Conservation (phyloP, 1,140 invertebrate genomes). For the Octopus bimaculoides region DNA sequence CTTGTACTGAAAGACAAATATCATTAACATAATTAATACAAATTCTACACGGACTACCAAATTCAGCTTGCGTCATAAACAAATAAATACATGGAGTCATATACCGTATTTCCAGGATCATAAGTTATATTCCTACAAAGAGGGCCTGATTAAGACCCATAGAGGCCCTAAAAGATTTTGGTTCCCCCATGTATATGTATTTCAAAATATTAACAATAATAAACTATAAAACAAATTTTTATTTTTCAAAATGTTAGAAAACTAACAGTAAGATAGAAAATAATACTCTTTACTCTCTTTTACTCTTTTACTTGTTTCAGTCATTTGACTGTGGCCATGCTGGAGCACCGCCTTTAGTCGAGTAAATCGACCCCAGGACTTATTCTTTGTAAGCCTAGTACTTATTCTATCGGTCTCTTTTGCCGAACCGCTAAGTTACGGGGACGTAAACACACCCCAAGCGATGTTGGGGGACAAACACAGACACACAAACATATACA, state of each 20-base stretch:
- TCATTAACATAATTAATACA: neutral
- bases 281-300: too few relatives aligned
- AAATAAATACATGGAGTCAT: too few relatives aligned
- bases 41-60: neutral
- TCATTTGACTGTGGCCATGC: neutral
- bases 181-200: too few relatives aligned
- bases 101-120: too few relatives aligned
- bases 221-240: too few relatives aligned
- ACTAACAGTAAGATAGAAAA: too few relatives aligned
- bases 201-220: too few relatives aligned
- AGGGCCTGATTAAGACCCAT: too few relatives aligned
- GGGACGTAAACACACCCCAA: neutral
- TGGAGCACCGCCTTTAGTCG: neutral
- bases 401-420: neutral
- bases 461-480: neutral
- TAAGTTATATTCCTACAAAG: too few relatives aligned
- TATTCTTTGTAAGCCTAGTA: neutral
- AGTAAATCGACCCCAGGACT: neutral
- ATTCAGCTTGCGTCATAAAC: neutral
- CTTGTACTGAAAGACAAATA: constrained; percentile 20
- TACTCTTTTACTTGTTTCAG: neutral
- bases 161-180: too few relatives aligned
- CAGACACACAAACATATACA: neutral
- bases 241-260: too few relatives aligned
- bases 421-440: neutral